Conservation (phyloP, 2,797 vertebrate genomes). For the Chloroceryle inda region DNA sequence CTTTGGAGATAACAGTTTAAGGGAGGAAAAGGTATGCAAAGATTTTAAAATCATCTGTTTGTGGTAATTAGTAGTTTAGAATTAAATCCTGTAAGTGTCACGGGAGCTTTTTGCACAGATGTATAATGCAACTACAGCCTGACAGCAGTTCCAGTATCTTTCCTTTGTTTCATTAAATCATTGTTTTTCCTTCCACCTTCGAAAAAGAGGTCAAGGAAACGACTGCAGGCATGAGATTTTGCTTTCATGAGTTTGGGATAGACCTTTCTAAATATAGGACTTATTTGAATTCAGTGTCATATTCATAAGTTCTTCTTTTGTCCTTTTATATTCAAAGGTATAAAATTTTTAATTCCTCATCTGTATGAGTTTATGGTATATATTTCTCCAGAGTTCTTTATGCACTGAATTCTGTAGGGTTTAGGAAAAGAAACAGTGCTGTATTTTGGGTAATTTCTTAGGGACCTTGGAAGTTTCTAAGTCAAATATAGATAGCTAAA, state of each 20-base stretch:
- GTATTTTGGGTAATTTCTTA: background rate
- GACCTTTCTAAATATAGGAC: background rate
- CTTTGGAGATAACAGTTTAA: background rate
- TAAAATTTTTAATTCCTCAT: background rate
- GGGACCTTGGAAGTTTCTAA: background rate
- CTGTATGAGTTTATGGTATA: background rate
- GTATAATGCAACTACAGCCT: background rate
- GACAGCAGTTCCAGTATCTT: background rate
- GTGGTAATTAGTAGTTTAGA: background rate
- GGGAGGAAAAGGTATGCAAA: background rate
- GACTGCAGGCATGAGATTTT: background rate
- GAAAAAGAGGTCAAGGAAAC: background rate
- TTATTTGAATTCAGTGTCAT: background rate
- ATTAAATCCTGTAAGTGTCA: background rate
- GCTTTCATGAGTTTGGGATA: background rate
- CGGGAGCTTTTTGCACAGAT: background rate
- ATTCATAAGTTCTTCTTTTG: background rate
- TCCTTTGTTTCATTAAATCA: background rate
- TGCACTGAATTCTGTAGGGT: background rate
- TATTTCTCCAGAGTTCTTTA: background rate
- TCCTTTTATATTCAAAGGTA: background rate
- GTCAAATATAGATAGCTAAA: background rate
- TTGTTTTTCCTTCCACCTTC: background rate
- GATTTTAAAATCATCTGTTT: background rate
- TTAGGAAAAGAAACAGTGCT: background rate